phyloP scores from a whole-genome alignment of 1,140 invertebrate species.

The Musca vetustissima region DNA sequence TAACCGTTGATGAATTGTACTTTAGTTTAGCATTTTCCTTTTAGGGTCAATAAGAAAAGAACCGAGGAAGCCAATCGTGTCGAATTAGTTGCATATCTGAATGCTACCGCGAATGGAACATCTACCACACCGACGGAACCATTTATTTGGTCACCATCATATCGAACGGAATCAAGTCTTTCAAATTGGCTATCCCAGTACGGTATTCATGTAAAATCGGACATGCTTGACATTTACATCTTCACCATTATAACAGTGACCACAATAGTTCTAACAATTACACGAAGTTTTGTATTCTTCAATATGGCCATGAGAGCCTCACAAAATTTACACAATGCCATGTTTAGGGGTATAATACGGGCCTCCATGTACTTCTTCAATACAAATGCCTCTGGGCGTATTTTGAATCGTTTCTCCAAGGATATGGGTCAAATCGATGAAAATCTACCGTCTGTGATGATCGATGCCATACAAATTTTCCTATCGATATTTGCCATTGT shows the following conservation, averaged over 20 bases:
- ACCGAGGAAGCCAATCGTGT: conserved; percentile 24
- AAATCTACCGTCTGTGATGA: conserved; percentile 73
- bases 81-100: conserved; percentile 13
- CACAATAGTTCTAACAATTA: conserved; percentile 62
- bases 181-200: conserved; percentile 16
- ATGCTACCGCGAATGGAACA: conserved; percentile 41
- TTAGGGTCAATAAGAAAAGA: conserved; percentile 47
- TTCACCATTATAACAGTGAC: conserved; percentile 63
- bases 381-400: conserved; percentile 72
- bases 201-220: conserved; percentile 39
- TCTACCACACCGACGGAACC: conserved; percentile 21
- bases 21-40: conserved; percentile 17
- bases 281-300: conserved; percentile 67
- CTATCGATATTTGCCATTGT: conserved; percentile 74
- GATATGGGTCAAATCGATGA: conserved; percentile 86
- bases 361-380: conserved; percentile 83
- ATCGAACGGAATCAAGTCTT: neutral
- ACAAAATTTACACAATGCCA: conserved; percentile 71
- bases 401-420: conserved; percentile 80
- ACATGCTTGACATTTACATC: conserved; percentile 47
- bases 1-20: neutral
- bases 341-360: conserved; percentile 77
- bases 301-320: conserved; percentile 71
- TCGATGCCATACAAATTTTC: conserved; percentile 74
- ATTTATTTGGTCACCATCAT: neutral